Evolutionary conservation across 2,797 vertebrate genomes (phyloP).

Genomic region (Chiloscyllium punctatum): DNA sequence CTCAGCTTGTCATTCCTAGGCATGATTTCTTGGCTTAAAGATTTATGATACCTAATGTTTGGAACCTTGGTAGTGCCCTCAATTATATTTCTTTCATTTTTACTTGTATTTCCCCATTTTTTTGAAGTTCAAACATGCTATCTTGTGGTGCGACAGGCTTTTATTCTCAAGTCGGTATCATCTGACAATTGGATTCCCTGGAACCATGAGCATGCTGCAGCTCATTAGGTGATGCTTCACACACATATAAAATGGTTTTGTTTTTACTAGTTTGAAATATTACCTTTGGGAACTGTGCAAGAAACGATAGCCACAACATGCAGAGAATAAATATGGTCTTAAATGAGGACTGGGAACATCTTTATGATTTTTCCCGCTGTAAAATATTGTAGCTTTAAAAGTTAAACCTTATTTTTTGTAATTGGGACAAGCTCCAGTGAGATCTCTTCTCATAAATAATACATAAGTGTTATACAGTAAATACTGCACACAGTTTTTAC

Average conservation of each 20-base stretch:
- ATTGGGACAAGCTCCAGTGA: conserved; percentile 78
- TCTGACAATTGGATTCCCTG: neutral
- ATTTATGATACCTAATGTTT: neutral
- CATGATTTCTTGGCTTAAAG: neutral
- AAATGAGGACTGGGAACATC: neutral
- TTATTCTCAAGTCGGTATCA: neutral
- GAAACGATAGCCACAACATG: neutral
- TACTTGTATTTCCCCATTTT: neutral
- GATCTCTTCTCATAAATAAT: conserved; percentile 96
- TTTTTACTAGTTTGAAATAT: neutral
- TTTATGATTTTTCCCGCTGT: neutral
- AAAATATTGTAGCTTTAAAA: conserved; percentile 1
- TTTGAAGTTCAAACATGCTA: neutral
- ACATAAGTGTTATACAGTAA: conserved; percentile 97
- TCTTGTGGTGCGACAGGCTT: neutral
- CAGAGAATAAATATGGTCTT: conserved; percentile 18
- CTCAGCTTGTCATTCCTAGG: neutral
- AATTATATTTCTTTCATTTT: neutral
- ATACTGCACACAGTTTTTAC: conserved; percentile 87
- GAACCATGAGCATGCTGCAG: neutral
- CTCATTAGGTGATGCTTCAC: neutral
- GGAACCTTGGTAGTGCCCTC: neutral
- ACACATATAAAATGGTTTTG: neutral
- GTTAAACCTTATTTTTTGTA: neutral
- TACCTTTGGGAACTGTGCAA: neutral